Conservation (phyloP, 2,797 vertebrate genomes). For the Poeciliopsis presidionis region DNA sequence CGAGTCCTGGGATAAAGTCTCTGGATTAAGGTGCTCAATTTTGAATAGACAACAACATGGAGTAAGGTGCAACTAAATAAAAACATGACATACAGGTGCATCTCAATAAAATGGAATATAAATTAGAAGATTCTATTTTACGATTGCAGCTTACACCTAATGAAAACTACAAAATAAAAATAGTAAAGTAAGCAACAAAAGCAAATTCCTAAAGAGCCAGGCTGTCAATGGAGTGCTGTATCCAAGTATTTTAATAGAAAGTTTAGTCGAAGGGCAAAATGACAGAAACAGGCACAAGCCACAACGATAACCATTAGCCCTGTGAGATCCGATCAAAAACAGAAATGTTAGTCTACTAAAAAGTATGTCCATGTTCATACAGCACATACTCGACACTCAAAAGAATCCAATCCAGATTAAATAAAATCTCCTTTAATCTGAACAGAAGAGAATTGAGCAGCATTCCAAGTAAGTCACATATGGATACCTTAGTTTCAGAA, state of each 20-base stretch:
- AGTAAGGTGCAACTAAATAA: constrained; percentile 47
- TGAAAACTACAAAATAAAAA: neutral
- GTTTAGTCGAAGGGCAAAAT: neutral
- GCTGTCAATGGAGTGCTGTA: neutral
- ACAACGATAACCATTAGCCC: neutral
- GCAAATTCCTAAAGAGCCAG: neutral
- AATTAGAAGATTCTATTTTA: neutral
- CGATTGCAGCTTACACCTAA: neutral
- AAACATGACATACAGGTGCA: constrained; percentile 32
- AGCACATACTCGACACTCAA: neutral
- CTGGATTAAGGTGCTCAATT: constrained; percentile 38
- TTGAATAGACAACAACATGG: constrained; percentile 52
- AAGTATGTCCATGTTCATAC: neutral
- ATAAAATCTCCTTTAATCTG: neutral
- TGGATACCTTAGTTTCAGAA: neutral
- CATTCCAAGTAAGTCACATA: neutral
- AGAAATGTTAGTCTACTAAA: neutral
- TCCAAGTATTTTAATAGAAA: neutral
- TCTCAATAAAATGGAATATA: neutral
- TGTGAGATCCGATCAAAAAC: neutral
- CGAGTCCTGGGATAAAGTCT: constrained; percentile 15
- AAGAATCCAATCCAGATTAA: neutral
- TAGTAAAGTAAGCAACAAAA: neutral
- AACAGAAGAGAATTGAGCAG: neutral
- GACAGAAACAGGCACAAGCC: neutral